These are phyloP conservation scores for Nymphalis polychloros DNA, from an alignment of 2,888 invertebrate species.

Conservation along the genomic window DNA sequence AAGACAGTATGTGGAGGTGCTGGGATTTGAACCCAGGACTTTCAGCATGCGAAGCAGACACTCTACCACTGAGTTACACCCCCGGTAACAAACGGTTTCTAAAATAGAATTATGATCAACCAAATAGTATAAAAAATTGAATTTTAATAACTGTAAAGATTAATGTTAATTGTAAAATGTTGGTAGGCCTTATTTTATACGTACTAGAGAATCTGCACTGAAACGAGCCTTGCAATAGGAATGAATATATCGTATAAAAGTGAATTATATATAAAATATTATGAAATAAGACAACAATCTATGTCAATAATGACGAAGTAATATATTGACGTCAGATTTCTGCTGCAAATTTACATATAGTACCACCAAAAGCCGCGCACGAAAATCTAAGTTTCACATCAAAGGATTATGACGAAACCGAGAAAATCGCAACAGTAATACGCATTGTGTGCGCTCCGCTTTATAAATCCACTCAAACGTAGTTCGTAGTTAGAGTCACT, in stretches of 20 bases:
- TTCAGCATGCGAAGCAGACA: conserved; percentile 86
- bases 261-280: not conserved
- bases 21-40: conserved; percentile 86
- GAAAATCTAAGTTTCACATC: too few species aligned
- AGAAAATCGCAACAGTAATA: not conserved
- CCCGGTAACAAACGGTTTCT: conserved; percentile 45
- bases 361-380: too few species aligned
- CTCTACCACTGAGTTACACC: conserved; percentile 82
- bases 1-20: too few species aligned
- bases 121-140: too few species aligned
- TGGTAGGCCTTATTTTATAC: too few species aligned
- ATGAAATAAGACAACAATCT: too few species aligned
- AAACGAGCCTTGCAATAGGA: not conserved
- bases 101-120: not conserved
- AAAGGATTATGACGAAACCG: not conserved
- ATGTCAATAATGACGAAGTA: not conserved
- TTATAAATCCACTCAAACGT: conserved; percentile 14
- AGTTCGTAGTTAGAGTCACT: conserved; percentile 25
- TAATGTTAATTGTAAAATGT: too few species aligned
- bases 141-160: too few species aligned
- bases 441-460: conserved; percentile 1
- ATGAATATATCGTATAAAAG: not conserved
- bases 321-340: not conserved
- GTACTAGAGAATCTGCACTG: not conserved
- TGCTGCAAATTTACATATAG: too few species aligned